A percentile compares a stretch with the other conserved stretches of the same genome.
Conservation (phyloP, 2,888 invertebrate species). For the Pristionchus mayeri region DNA sequence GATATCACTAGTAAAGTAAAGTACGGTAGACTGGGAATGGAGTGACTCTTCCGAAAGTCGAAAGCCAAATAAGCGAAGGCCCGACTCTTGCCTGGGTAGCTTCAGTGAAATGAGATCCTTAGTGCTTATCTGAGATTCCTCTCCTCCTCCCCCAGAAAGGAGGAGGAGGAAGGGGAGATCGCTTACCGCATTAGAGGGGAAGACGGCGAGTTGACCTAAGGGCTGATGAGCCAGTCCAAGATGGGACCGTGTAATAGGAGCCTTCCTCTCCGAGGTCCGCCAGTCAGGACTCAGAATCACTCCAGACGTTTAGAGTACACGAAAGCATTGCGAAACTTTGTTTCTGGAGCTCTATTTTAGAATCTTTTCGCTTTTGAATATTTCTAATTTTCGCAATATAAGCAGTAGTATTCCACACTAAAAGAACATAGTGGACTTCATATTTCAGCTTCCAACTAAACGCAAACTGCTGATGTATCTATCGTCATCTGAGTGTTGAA, state of each 20-base stretch:
- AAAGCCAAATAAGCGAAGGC: conserved; percentile 35
- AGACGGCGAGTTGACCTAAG: conserved; percentile 19
- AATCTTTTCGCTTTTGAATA: no score
- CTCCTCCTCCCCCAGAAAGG: conserved; percentile 1
- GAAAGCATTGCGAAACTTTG: no score
- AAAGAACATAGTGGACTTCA: no score
- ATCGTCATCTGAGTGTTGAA: neutral
- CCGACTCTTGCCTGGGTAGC: conserved; percentile 26
- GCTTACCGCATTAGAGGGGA: conserved; percentile 36
- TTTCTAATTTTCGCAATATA: no score
- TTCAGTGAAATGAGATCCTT: conserved; percentile 31
- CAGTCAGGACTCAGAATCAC: no score
- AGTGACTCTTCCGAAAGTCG: no score
- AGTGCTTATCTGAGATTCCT: conserved; percentile 35
- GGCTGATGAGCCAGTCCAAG: neutral
- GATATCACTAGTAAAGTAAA: neutral
- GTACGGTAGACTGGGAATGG: no score
- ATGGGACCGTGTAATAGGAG: neutral
- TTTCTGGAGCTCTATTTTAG: no score
- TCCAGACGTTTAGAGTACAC: no score
- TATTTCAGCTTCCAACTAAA: no score
- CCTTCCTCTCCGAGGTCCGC: neutral
- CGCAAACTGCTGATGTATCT: neutral
- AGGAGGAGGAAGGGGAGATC: conserved; percentile 10
- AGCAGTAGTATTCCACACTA: no score